Percentiles rank a stretch among this genome's conserved stretches.
Conservation (phyloP, 2,113 vertebrate genomes). For the Grallaria varia region DNA sequence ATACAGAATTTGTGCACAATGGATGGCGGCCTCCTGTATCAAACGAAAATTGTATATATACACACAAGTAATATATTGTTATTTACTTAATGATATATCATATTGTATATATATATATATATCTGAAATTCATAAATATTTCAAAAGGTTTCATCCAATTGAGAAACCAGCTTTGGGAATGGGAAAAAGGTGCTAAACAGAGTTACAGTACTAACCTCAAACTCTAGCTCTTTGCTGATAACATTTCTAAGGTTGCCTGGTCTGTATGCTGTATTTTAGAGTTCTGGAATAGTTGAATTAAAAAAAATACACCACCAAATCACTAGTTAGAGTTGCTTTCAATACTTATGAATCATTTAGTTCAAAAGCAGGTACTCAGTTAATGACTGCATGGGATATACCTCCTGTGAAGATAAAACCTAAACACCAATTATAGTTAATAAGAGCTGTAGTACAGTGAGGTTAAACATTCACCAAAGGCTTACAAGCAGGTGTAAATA, state of each 20-base stretch:
- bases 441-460: neutral
- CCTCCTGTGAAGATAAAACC: neutral
- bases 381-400: slow-evolving; percentile 16
- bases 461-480: neutral
- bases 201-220: neutral
- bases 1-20: neutral
- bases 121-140: neutral
- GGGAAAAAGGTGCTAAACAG: neutral
- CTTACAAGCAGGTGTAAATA: neutral
- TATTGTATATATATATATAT: neutral
- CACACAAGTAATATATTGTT: neutral
- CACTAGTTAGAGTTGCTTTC: neutral
- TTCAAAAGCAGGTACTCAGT: slow-evolving; percentile 16
- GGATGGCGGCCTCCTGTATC: neutral
- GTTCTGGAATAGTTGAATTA: neutral
- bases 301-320: neutral
- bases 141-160: neutral
- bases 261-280: neutral
- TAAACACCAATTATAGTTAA: slow-evolving; percentile 44
- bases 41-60: neutral
- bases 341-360: slow-evolving; percentile 10
- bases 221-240: neutral
- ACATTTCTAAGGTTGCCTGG: neutral
- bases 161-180: neutral
- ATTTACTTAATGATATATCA: neutral